Conservation (phyloP, 2,113 vertebrate genomes). For the Psettodes erumei region DNA sequence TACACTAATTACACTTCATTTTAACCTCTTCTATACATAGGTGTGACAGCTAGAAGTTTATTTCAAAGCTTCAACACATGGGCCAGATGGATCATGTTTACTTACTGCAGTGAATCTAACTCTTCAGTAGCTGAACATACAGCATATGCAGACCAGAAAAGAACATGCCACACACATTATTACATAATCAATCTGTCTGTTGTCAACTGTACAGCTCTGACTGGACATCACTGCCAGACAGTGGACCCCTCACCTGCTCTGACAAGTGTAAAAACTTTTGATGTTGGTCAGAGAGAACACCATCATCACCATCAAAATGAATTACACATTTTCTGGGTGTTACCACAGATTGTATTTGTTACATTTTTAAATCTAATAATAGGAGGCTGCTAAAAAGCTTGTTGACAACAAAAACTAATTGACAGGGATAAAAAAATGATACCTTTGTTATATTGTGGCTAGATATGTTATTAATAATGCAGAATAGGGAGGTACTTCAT, state of each 20-base stretch:
- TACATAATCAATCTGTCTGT: background rate
- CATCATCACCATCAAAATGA: conserved; percentile 1
- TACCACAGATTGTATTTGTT: background rate
- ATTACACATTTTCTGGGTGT: background rate
- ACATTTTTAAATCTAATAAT: conserved; percentile 2
- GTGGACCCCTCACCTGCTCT: background rate
- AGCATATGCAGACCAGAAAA: background rate
- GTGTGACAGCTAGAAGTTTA: background rate
- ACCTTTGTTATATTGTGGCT: background rate
- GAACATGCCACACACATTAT: conserved; percentile 4
- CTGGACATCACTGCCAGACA: background rate
- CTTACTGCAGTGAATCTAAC: conserved; percentile 11
- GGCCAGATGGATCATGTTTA: background rate
- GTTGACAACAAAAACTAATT: background rate
- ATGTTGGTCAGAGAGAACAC: background rate
- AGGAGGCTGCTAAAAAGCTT: background rate
- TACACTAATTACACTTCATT: conserved; percentile 27
- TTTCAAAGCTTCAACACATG: no score
- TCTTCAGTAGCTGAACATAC: background rate
- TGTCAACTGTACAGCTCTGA: background rate
- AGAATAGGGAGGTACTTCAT: conserved; percentile 15
- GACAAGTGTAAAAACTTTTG: conserved; percentile 11
- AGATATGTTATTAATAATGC: background rate
- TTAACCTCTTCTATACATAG: background rate
- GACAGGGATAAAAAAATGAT: background rate